phyloP scores from a whole-genome alignment of 1,140 invertebrate genomes.

The Aleiodes sp. region DNA sequence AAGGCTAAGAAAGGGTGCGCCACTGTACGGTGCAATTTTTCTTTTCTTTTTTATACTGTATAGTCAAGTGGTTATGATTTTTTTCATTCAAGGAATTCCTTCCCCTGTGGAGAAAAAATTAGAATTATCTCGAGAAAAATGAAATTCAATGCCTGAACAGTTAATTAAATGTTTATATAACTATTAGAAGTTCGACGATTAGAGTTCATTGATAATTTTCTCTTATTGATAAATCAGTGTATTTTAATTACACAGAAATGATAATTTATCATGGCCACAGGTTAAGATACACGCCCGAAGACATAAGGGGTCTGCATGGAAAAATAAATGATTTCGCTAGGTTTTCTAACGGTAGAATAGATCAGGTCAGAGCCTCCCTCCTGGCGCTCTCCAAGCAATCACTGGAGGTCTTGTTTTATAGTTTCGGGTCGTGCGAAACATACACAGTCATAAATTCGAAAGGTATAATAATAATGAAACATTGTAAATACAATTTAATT shows the following conservation, averaged over 20 bases:
- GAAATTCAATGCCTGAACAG: too few species aligned
- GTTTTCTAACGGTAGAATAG: slow-evolving; percentile 4
- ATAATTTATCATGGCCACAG: not conserved
- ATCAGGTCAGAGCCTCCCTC: not conserved
- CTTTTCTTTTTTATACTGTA: not conserved
- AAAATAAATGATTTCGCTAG: slow-evolving; percentile 1
- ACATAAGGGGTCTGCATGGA: not conserved
- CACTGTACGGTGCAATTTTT: slow-evolving; percentile 19
- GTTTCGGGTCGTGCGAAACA: slow-evolving; percentile 5
- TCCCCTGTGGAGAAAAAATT: not conserved
- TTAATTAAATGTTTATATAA: too few species aligned
- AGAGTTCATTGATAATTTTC: not conserved
- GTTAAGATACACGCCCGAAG: slow-evolving; percentile 1
- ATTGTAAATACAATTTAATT: not conserved
- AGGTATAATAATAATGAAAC: not conserved
- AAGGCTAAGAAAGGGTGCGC: slow-evolving; percentile 14
- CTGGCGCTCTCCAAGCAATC: not conserved
- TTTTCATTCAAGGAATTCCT: not conserved
- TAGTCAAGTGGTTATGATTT: too few species aligned
- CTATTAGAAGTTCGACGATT: too few species aligned
- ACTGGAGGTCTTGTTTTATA: slow-evolving; percentile 9
- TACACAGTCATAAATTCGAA: not conserved
- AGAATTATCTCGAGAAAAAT: not conserved
- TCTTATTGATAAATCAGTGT: not conserved
- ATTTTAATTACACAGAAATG: slow-evolving; percentile 12